Percentiles rank a stretch among this genome's conserved stretches.
Evolutionary conservation across 2,113 vertebrate species (phyloP).

Genomic region (Campylorhamphus procurvoides): DNA sequence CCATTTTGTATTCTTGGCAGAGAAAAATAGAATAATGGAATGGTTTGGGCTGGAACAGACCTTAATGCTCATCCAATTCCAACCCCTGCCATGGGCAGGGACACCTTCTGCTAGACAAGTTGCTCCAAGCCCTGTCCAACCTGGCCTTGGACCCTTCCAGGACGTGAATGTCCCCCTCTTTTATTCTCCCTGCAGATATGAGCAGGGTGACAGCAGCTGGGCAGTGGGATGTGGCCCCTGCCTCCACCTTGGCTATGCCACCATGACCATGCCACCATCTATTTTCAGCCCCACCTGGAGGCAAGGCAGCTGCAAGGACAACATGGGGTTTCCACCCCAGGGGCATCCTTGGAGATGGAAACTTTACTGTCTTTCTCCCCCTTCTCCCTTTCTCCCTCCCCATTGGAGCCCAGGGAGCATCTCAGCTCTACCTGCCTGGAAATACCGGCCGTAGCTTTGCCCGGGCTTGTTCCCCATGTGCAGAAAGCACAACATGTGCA

Average conservation of each 20-base stretch:
- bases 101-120: background rate
- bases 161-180: background rate
- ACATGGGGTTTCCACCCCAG: rapidly evolving
- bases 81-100: background rate
- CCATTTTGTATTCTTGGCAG: background rate
- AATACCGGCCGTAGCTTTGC: background rate
- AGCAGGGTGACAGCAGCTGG: background rate
- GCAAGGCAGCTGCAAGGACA: background rate
- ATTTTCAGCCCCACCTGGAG: background rate
- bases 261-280: background rate
- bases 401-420: rapidly evolving
- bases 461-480: conserved; percentile 32
- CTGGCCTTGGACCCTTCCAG: background rate
- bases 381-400: background rate
- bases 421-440: background rate
- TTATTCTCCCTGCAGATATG: background rate
- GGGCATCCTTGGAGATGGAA: background rate
- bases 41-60: background rate
- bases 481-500: background rate
- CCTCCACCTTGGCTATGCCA: rapidly evolving
- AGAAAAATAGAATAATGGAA: background rate
- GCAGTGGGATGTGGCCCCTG: background rate
- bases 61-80: background rate
- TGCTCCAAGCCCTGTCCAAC: background rate
- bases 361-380: background rate